Base-by-base conservation (phyloP, 53 echinoderm and acorn worm species). In the Crossaster papposus region DNA sequence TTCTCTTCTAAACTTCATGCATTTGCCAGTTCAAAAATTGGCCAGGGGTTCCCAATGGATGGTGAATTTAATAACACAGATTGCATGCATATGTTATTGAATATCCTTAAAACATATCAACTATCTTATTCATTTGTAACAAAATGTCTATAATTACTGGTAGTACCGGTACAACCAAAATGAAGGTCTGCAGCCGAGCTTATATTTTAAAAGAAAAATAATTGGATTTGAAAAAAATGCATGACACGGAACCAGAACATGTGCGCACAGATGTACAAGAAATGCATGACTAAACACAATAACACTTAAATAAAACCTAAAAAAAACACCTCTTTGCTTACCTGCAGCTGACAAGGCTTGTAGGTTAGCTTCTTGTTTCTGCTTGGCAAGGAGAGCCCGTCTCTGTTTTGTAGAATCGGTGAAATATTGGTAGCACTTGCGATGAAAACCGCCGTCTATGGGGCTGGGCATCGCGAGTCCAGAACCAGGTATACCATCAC, bases 361-460 rank as follows among this genome's bases (percentile, higher is more conserved):
- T 78, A 30, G 26, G 38, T 3, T n/a, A 30, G 36, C 63, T 31
- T 81, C 63, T 44, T 62, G 35, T 81, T 81, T 81, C 81, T 81
- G 33, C 63, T 64, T 54, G n/a, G 62, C 64, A 31, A 63, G 62
- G 32, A 63, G 22, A 81, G 81, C 35, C 24, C 64, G 62, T 81
- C 62, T 34, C 36, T 63, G 81, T 23, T 81, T 62, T 22, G 81
- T 58, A 33, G 32, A 63, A 54, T 81, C 81, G 14, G 81, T 81
- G 63, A 81, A 81, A 29, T 63, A 63, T 63, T 81, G 81, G 14
- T 81, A 81, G 64, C 81, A 81, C 29, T 81, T 81, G n/a, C 64
- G 81, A 81, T 81, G 64, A 58, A 35, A 81, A 63, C 81, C 81
- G 62, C 81, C 81, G 36, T 64, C 62, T 58, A 62, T 81, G n/a